Conservation (phyloP, 2,113 vertebrate species). For the Anthoscopus minutus region DNA sequence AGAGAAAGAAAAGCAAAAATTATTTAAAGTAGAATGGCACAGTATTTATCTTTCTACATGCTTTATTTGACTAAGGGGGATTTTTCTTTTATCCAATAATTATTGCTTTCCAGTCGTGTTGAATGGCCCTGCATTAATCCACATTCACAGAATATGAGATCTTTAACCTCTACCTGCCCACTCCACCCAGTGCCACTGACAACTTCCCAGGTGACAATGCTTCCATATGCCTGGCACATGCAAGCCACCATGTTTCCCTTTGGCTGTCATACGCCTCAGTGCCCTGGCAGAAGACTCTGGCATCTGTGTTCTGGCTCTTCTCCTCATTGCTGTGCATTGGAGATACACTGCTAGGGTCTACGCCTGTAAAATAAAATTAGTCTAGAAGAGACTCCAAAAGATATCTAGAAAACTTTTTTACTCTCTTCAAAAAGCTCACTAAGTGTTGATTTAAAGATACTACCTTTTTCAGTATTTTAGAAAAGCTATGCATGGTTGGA, state of each 20-base stretch:
- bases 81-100: neutral
- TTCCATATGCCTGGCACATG: rapidly evolving
- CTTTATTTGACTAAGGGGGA: neutral
- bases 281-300: neutral
- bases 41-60: neutral
- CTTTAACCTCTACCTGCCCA: neutral
- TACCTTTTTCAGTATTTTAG: no score
- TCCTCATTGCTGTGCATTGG: neutral
- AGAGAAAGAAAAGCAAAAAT: neutral
- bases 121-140: neutral
- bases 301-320: neutral
- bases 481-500: neutral
- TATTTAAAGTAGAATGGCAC: neutral
- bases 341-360: neutral
- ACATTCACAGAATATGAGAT: neutral
- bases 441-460: neutral
- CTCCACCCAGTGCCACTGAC: neutral
- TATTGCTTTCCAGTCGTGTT: neutral
- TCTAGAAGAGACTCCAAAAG: neutral
- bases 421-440: neutral
- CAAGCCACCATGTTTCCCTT: neutral
- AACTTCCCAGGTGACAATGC: neutral
- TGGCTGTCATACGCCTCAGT: neutral
- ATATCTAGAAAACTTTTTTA: neutral
- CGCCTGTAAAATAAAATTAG: neutral